Percentiles rank a stretch among this genome's conserved stretches.
phyloP scores from a whole-genome alignment of 2,797 vertebrate genomes.

The Tokudaia tokunoshimensis region DNA sequence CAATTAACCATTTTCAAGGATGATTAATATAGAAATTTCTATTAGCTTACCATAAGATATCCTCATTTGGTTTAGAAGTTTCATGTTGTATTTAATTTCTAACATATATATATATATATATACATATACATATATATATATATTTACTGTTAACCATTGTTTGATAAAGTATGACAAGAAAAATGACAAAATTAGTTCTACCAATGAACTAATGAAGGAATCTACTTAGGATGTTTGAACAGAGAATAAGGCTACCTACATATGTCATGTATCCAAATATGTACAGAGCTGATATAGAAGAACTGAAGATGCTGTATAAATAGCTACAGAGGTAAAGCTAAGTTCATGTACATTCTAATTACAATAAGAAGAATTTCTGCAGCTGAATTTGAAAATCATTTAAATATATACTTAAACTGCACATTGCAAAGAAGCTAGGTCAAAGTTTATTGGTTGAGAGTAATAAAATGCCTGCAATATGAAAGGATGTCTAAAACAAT shows the following conservation, averaged over 20 bases:
- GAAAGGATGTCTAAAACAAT: neutral
- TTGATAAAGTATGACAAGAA: neutral
- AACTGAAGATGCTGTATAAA: neutral
- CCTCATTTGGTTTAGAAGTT: neutral
- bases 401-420: neutral
- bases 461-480: neutral
- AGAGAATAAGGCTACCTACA: neutral
- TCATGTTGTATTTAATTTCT: slow-evolving; percentile 23
- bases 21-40: slow-evolving; percentile 12
- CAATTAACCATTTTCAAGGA: neutral
- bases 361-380: neutral
- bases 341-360: too few relatives aligned
- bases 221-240: neutral
- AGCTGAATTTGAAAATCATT: neutral
- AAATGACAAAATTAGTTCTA: neutral
- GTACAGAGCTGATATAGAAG: neutral
- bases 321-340: neutral
- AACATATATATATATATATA: neutral
- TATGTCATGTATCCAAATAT: neutral
- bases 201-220: neutral
- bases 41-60: neutral
- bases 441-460: neutral
- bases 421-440: neutral
- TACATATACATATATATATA: neutral
- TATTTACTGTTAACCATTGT: neutral